Evolutionary conservation across 2,113 vertebrate genomes (phyloP).

Genomic region (Colistium nudipinnis): DNA sequence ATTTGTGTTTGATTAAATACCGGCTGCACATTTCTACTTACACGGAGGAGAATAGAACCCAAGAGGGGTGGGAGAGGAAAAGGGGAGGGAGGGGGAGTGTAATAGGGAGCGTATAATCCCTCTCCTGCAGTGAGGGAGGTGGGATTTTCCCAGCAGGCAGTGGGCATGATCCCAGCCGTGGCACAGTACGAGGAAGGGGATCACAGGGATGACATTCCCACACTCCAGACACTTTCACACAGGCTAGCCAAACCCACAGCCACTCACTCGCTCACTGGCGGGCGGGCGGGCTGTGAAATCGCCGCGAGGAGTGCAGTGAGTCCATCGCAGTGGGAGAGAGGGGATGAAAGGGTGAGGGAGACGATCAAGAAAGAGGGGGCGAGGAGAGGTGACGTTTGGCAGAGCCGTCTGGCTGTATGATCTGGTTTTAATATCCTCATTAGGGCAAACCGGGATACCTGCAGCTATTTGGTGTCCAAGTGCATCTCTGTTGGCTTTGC

Average conservation of each 20-base stretch:
- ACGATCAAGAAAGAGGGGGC: conserved; percentile 2
- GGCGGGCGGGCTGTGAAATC: conserved; percentile 70
- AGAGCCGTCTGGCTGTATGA: conserved; percentile 38
- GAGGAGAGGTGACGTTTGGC: conserved; percentile 33
- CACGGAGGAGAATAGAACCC: conserved; percentile 24
- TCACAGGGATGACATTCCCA: conserved; percentile 75
- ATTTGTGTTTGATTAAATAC: conserved; percentile 36
- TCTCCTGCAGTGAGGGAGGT: conserved; percentile 61
- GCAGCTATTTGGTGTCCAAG: conserved; percentile 25
- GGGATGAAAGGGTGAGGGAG: conserved; percentile 48
- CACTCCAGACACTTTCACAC: conserved; percentile 59
- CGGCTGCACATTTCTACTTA: conserved; percentile 31
- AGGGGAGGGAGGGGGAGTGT: conserved; percentile 9
- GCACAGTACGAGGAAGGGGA: conserved; percentile 52
- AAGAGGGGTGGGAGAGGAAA: conserved; percentile 20
- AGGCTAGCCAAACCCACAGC: conserved; percentile 49
- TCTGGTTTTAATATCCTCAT: conserved; percentile 51
- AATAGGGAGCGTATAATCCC: conserved; percentile 67
- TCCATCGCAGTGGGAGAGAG: conserved; percentile 48
- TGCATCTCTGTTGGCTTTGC: conserved; percentile 24
- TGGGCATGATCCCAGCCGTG: conserved; percentile 64
- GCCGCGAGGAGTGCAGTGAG: conserved; percentile 46
- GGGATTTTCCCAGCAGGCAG: conserved; percentile 73
- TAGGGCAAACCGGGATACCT: conserved; percentile 50
- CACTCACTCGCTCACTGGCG: too few relatives aligned